Base-by-base conservation (phyloP, 2,797 vertebrate genomes). In the Sphaeramia orbicularis region DNA sequence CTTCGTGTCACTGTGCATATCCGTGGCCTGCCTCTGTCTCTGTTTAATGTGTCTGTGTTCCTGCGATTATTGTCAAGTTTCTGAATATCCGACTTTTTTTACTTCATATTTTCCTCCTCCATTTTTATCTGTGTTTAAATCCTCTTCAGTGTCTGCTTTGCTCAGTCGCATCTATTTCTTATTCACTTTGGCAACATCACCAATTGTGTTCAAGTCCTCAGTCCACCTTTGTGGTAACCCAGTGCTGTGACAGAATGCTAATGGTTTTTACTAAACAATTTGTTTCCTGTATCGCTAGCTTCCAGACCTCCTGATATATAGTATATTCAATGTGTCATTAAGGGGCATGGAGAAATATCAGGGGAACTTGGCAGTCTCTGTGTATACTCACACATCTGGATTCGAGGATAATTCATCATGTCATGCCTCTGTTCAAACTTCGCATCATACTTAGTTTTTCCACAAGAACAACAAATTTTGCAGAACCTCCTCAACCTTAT, bases 1-100 rank as follows among this genome's bases (percentile, higher is more conserved):
- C 71, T 82, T 83, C 61, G 78, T 60, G 35, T 74, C 32, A 7
- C 7, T 67, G n/a, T 53, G 24, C 64, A 40, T 58, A 45, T 57
- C 27, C 16, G 7, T 41, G 13, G 14, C 61, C 35, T 44, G 44
- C 35, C 30, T 24, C 14, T 27, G 14, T 49, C n/a, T 50, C 16
- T 44, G 4, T 14, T 12, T 56, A 35, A 57, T 21, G 5, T 44
- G 2, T 38, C 8, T 35, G 12, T 40, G 54, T 66, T 21, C 30
- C 40, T n/a, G 32, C 41, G 41, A 57, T 65, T 54, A 19, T 63
- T 35, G 15, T 35, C 45, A 55, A 55, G 12, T 63, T 49, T 69
- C 10, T 30, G 5, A 66, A 42, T 44, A 45, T 61, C 65, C 15
- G 5, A 36, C 18, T 18, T 8, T 59, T 71, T 65, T 30, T 30